Evolutionary conservation across 2,888 invertebrate genomes (phyloP), one percentile per base, ranked within the genome.

Genomic region (Octodonta nipae): DNA sequence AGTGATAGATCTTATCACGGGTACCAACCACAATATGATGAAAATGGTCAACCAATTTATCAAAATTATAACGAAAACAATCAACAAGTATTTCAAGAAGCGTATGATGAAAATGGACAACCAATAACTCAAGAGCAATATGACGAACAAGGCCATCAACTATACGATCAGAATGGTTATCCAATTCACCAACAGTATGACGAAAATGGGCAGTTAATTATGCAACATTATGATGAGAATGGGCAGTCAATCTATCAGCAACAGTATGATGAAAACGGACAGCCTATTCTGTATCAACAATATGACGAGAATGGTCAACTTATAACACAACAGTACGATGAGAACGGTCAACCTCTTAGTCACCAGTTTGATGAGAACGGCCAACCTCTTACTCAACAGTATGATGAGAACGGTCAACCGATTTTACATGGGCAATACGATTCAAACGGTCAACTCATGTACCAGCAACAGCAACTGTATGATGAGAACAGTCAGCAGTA

Each of bases 281-380:
- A 50, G 30, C 40, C 40, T 10, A 32, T 46, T 15, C 41, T 39
- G 11, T n/a, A n/a, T n/a, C 3, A 3, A 3, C 47, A 47, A 15
- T 48, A 50, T 30, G 46, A 51, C 28, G 45, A 44, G 39, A 41
- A 43, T 35, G 47, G 42, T 1, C 49, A 48, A 32, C 30, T 39
- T 4, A 33, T 47, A 35, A 34, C 7, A 26, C 31, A n/a, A 22
- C 38, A 41, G 15, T 50, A 50, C 30, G 46, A 48, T 25, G 46
- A 51, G 30, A 42, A 38, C 22, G 49, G 45, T 3, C 37, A 41
- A 32, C 16, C 25, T 2, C 27, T 33, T 26, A 36, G 30, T 22
- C n/a, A n/a, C n/a, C 44, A 47, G 15, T 48, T 47, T 26, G 45
- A 47, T 30, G 44, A 45, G 32, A 43, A 44, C 28, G 48, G 43